Evolutionary conservation across 2,888 invertebrate species (phyloP), one percentile per base, ranked within the genome.

Genomic region (Timandra comae): DNA sequence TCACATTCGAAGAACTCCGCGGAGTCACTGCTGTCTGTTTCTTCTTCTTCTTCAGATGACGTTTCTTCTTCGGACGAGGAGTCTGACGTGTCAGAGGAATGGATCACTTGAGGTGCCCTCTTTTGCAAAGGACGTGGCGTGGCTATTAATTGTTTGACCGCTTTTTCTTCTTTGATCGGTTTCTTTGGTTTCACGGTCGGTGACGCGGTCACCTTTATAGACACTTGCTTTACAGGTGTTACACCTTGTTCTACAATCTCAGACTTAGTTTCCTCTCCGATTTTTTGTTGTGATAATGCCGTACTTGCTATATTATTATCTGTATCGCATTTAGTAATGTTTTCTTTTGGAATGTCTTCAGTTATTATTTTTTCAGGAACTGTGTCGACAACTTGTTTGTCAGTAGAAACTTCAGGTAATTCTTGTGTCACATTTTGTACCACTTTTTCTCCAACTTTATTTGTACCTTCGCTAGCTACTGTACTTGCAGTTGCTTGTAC

Each of bases 61-160:
- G 87, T 79, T 43, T 87, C 85, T 35, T 79, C 79, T 42, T 85
- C 79, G 4, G 86, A 63, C 50, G 85, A 81, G 20, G 79, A 64
- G 35, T 84, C 77, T 5, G 87, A 65, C 49, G 82, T 77, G 33
- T 76, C 75, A 3, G 79, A 71, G 7, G 77, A 76, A 52, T 72
- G 74, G 27, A 84, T 71, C 3, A 79, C 51, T 63, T 80, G 84
- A 35, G 81, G 77, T 29, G 53, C 46, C 57, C 75, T 80, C 60
- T 88, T 90, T 57, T 88, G 88, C 16, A 90, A 65, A 3, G 90
- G 90, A 30, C 89, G 82, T 30, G 90, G 90, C 29, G 89, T 89
- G 10, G 90, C 90, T 53, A 89, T 87, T 29, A 90, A 63, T 10
- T 88, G 87, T 57, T 81, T 87, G 3, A 78, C 52, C 13, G 89